phyloP scores from a whole-genome alignment of 2,113 vertebrate genomes.

The Mustelus asterias region DNA sequence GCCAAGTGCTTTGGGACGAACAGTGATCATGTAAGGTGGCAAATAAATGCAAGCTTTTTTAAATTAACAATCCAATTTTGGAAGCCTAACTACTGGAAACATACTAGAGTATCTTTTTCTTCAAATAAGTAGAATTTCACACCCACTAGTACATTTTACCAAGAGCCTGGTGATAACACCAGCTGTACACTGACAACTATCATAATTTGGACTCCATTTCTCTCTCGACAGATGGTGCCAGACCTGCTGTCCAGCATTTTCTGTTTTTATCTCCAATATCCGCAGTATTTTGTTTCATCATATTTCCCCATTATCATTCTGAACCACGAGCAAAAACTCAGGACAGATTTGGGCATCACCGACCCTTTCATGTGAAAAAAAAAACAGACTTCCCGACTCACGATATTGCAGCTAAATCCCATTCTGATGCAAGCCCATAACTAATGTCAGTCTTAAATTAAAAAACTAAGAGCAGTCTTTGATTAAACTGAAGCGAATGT shows the following conservation, averaged over 20 bases:
- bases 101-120: neutral
- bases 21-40: neutral
- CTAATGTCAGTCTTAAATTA: neutral
- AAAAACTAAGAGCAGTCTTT: neutral
- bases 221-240: no score
- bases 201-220: no score
- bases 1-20: neutral
- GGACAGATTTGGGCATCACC: no score
- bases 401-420: neutral
- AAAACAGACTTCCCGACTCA: neutral
- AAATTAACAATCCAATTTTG: neutral
- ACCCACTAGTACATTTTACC: neutral
- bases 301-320: neutral
- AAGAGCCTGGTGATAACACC: neutral
- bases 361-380: neutral
- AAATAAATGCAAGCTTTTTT: no score
- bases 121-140: neutral
- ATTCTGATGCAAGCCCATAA: neutral
- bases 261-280: no score
- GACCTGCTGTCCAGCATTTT: no score
- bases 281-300: no score
- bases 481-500: neutral
- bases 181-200: neutral
- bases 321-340: neutral
- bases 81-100: neutral